Conservation (phyloP, 1,140 invertebrate genomes). For the Palaemon carinicauda region DNA sequence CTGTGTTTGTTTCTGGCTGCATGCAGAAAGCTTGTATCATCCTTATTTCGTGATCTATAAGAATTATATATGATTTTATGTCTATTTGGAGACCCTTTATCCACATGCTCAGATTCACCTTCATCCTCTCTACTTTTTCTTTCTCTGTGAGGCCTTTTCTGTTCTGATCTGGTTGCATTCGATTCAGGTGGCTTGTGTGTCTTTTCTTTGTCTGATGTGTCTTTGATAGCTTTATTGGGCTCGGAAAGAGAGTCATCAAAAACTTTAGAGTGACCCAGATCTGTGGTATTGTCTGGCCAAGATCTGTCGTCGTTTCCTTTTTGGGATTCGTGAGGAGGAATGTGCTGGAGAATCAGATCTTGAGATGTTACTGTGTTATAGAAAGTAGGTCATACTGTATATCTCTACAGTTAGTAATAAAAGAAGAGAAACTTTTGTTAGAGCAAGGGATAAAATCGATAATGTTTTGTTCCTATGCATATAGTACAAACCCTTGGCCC, state of each 20-base stretch:
- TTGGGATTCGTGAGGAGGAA: neutral
- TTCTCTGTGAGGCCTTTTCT: neutral
- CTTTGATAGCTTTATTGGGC: slow-evolving; percentile 40
- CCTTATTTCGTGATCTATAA: neutral
- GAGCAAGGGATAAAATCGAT: too few species aligned
- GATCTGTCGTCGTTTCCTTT: slow-evolving; percentile 25
- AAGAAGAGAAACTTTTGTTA: too few species aligned
- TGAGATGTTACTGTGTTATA: neutral
- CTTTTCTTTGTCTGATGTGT: neutral
- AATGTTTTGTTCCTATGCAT: too few species aligned
- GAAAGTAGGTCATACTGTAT: too few species aligned
- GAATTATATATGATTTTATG: slow-evolving; percentile 18
- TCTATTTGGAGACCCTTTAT: neutral
- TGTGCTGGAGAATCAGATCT: neutral
- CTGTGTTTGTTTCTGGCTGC: slow-evolving; percentile 1
- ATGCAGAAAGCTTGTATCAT: neutral
- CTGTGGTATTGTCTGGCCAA: slow-evolving; percentile 53
- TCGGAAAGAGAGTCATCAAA: slow-evolving; percentile 59
- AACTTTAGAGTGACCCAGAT: slow-evolving; percentile 56
- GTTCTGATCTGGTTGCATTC: neutral
- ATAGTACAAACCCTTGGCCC: too few species aligned
- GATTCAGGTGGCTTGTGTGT: neutral
- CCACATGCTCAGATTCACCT: neutral
- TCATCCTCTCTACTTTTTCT: neutral
- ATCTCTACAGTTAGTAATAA: too few species aligned